Conservation (phyloP, 1,140 invertebrate species). For the Manduca sexta region DNA sequence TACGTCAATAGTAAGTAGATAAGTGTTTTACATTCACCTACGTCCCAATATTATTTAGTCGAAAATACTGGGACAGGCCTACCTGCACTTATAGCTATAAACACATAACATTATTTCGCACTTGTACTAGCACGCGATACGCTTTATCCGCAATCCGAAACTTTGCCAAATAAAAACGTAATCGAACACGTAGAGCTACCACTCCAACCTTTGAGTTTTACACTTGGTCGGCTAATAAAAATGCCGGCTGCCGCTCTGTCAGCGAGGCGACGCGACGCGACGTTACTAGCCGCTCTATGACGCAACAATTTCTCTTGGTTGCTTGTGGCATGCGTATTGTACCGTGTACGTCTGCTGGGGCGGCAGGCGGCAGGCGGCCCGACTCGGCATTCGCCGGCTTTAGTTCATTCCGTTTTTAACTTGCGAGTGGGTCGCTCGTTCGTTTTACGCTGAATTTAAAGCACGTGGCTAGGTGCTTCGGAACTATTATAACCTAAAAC, state of each 20-base stretch:
- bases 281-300: slow-evolving; percentile 8
- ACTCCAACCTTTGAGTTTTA: too few relatives aligned
- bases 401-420: slow-evolving; percentile 21
- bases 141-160: too few relatives aligned
- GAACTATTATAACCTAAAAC: slow-evolving; percentile 16
- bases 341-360: slow-evolving; percentile 11
- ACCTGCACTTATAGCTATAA: too few relatives aligned
- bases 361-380: not conserved
- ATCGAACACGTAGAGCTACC: too few relatives aligned
- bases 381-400: not conserved
- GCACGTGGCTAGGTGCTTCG: slow-evolving; percentile 17
- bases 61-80: too few relatives aligned
- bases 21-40: too few relatives aligned
- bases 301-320: slow-evolving; percentile 19
- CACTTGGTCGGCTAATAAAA: not conserved
- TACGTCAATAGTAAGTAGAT: too few relatives aligned
- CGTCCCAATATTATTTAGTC: too few relatives aligned
- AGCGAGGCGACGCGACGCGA: too few relatives aligned
- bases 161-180: too few relatives aligned
- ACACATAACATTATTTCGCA: too few relatives aligned
- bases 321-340: slow-evolving; percentile 12
- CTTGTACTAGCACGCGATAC: too few relatives aligned
- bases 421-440: slow-evolving; percentile 10
- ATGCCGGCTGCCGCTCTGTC: not conserved
- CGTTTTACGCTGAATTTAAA: slow-evolving; percentile 14